Percentiles rank a stretch among this genome's conserved stretches.
Evolutionary conservation across 1,140 invertebrate species (phyloP).

Genomic region (Nasonia vitripennis): DNA sequence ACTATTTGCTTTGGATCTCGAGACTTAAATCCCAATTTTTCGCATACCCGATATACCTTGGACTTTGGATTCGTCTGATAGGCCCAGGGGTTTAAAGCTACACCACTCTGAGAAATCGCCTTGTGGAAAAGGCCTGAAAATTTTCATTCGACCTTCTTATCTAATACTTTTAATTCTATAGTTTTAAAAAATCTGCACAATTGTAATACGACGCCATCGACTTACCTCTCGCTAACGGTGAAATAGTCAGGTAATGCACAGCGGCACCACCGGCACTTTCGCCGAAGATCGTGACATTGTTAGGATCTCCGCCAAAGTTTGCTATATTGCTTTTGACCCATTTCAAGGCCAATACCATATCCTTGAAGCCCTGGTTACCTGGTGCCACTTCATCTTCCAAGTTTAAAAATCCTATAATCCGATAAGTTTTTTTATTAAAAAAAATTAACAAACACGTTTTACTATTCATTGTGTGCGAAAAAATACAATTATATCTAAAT

Average conservation of each 20-base stretch:
- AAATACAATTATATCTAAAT: too few species aligned
- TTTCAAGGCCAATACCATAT: slow-evolving; percentile 71
- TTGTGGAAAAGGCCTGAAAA: slow-evolving; percentile 35
- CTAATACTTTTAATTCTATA: neutral
- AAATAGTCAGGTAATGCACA: slow-evolving; percentile 57
- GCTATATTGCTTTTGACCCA: slow-evolving; percentile 68
- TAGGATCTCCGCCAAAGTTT: slow-evolving; percentile 76
- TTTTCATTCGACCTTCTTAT: too few species aligned
- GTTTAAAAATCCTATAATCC: slow-evolving; percentile 68
- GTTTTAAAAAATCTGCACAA: neutral
- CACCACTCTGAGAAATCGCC: slow-evolving; percentile 27
- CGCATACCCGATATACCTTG: neutral
- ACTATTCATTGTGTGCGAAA: neutral
- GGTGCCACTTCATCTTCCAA: slow-evolving; percentile 60
- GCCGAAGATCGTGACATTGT: slow-evolving; percentile 68
- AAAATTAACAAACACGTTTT: neutral
- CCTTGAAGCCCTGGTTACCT: slow-evolving; percentile 75
- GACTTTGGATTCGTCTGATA: neutral
- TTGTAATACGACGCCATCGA: neutral
- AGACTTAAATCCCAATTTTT: neutral
- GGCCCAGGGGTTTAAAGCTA: slow-evolving; percentile 1
- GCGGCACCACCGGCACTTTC: slow-evolving; percentile 64
- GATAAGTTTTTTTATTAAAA: neutral
- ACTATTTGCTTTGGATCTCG: slow-evolving; percentile 12
- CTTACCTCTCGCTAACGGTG: slow-evolving; percentile 28